Evolutionary conservation across 2,888 invertebrate genomes (phyloP), one percentile per base, ranked within the genome.

Genomic region (Myopa testacea): DNA sequence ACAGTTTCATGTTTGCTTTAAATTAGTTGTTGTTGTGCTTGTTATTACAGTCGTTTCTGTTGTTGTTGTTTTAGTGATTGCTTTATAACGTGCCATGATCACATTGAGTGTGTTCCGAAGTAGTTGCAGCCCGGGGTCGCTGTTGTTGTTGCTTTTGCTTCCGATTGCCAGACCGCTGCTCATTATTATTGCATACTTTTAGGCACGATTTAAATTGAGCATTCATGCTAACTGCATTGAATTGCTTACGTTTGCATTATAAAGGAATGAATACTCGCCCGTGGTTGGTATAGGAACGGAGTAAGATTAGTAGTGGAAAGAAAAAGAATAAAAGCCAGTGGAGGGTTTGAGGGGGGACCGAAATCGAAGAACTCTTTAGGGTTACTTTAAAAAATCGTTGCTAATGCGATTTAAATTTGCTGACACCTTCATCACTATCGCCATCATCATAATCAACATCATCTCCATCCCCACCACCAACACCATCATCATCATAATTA

Each of bases 171-270:
- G 38, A 19, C 10, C 6, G 40, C 1, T 6, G 19, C 12, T n/a
- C 63, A 74, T 74, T 50, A 65, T 65, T 67, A 75, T 67, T 67
- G 65, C 75, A 65, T 75, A 75, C 55, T 75, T 75, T 67, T 75
- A 67, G 68, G 75, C 75, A 50, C 34, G 19, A 26, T 71, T 60
- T 58, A 60, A 71, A 71, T 60, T 37, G 10, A 60, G 4, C n/a
- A 55, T 40, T 58, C 37, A 38, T 71, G 58, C 58, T 58, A 71
- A 60, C 58, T 38, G 58, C 19, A 8, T 34, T 55, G 55, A 55
- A 55, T 52, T 55, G 70, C 55, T 52, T 4, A 10, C 45, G 69
- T 10, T 34, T 26, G 55, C 3, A 0, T 58, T 58, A 5, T n/a
- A n/a, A 58, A 12, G 1, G n/a, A 58, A 58, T 14, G 4, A 16